A percentile compares a stretch with the other conserved stretches of the same genome.
Conservation (phyloP, 92 coral and sea anemone genomes). For the Bergia puertoricense region DNA sequence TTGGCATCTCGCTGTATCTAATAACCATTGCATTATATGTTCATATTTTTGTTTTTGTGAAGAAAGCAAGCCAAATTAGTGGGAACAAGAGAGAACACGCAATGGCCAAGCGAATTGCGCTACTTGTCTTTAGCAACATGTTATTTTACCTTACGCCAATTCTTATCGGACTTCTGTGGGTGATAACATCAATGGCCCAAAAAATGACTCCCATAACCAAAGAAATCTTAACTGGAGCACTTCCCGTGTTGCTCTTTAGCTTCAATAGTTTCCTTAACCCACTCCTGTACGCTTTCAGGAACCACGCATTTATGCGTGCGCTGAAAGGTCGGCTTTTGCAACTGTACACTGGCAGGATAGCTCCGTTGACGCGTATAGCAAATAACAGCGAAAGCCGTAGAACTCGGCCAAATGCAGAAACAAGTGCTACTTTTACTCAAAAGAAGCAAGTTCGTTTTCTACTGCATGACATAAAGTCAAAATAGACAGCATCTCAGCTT, state of each 20-base stretch:
- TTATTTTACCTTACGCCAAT: conserved; percentile 71
- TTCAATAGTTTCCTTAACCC: conserved; percentile 61
- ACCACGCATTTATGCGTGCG: conserved; percentile 42
- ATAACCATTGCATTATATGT: conserved; percentile 64
- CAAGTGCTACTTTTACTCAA: background rate
- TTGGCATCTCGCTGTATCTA: conserved; percentile 52
- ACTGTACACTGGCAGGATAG: background rate
- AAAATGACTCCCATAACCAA: conserved; percentile 54
- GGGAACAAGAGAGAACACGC: conserved; percentile 45
- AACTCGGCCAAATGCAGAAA: background rate
- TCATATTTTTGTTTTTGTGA: conserved; percentile 59
- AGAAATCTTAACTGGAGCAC: conserved; percentile 60
- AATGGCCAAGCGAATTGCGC: conserved; percentile 34
- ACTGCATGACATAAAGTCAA: no score
- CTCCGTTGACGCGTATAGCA: background rate
- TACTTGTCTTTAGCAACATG: conserved; percentile 74
- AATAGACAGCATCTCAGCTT: no score
- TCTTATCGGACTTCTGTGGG: conserved; percentile 58
- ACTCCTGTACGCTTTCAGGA: conserved; percentile 60
- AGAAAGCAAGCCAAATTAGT: conserved; percentile 48
- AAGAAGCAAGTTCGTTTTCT: no score
- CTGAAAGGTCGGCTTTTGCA: conserved; percentile 16
- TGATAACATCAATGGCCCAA: conserved; percentile 43
- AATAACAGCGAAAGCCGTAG: background rate
- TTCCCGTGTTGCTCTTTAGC: conserved; percentile 45